Evolutionary conservation across 2,888 invertebrate species (phyloP), one percentile per base, ranked within the genome.

Genomic region (Eutolmus rufibarbis): DNA sequence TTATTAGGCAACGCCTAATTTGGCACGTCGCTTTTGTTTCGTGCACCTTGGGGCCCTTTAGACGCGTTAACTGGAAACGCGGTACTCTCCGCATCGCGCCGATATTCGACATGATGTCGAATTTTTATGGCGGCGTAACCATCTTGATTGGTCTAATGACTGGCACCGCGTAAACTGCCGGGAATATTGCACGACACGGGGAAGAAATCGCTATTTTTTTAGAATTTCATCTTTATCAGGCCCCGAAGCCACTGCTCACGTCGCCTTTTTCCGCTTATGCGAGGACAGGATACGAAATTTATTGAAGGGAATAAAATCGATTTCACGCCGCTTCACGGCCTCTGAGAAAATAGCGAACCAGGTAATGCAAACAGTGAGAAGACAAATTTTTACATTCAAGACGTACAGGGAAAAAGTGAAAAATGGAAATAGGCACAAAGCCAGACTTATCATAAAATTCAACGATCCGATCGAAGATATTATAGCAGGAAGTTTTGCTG

Each of bases 61-160:
- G 28, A 4, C 1, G 12, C n/a, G 56, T 12, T 28, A 51, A n/a
- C n/a, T n/a, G n/a, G 5, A 51, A 51, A 7, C 40, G 37, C 7
- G 37, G 19, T 3, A 37, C 5, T 76, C 76, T 5, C 37, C 78
- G 37, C 28, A 23, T 28, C 46, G 16, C 14, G 31, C n/a, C 51
- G 81, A 81, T 81, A 81, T 56, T 23, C 3, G 78, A n/a, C 19
- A 78, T 43, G 19, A 78, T 78, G 78, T 43, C n/a, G 78, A 78
- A 19, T 40, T 78, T 81, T 81, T 81, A 81, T 81, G 81, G 81
- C 7, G 51, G 81, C 56, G 56, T 51, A 81, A 81, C 78, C 78
- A 81, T 34, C 56, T 81, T 81, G 56, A 81, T 56, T 81, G 81
- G 46, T 51, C 23, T 81, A 66, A 66, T 66, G 66, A 66, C 66